A percentile compares a stretch with the other conserved stretches of the same genome.
Conservation (phyloP, 2,797 vertebrate genomes). For the Sciurus vulgaris region DNA sequence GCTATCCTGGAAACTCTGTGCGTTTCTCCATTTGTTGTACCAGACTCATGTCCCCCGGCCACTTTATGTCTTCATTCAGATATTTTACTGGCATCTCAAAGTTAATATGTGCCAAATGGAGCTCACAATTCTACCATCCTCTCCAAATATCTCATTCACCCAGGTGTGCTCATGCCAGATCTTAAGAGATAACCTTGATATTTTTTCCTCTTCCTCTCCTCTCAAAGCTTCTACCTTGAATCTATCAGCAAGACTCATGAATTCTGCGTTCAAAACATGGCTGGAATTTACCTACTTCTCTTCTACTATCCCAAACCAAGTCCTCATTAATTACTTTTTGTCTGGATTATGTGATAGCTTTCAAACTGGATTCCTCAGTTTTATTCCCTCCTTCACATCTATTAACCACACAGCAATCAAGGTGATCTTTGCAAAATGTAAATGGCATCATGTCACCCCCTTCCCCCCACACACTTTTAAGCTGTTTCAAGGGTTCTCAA, state of each 20-base stretch:
- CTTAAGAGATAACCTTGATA: neutral
- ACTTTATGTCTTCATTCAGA: neutral
- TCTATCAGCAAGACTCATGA: neutral
- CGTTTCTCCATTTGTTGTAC: neutral
- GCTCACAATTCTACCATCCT: neutral
- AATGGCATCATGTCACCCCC: neutral
- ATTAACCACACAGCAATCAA: neutral
- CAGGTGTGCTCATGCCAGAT: neutral
- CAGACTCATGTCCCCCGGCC: neutral
- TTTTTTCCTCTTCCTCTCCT: neutral
- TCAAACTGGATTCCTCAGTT: neutral
- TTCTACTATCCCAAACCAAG: neutral
- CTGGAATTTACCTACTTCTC: neutral
- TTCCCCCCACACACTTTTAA: neutral
- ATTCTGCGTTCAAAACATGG: slow-evolving; percentile 7
- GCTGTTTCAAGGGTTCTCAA: neutral
- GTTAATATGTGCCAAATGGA: neutral
- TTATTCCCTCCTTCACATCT: neutral
- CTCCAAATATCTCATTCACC: neutral
- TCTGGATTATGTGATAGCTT: neutral
- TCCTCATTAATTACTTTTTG: neutral
- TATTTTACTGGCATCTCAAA: neutral
- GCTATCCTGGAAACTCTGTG: neutral
- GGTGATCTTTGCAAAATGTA: neutral
- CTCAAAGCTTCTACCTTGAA: neutral